phyloP scores from a whole-genome alignment of 2,113 vertebrate genomes.

The Turdus rufiventris region DNA sequence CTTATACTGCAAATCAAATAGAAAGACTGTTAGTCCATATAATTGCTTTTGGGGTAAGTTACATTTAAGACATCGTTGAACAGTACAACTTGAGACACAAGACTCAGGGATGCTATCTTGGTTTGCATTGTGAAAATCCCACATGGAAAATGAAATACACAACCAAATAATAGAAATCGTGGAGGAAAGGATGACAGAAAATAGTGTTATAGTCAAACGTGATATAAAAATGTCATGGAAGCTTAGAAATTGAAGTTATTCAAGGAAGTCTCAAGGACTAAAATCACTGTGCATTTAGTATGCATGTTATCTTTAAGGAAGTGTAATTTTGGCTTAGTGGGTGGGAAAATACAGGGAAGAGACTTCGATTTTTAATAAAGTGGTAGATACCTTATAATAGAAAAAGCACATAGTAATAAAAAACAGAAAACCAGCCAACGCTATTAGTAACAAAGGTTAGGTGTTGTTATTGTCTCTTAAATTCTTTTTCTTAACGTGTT shows the following conservation, averaged over 20 bases:
- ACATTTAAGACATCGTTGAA: not conserved
- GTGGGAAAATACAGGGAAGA: not conserved
- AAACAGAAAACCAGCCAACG: not conserved
- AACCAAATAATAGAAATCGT: not conserved
- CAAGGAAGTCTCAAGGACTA: not conserved
- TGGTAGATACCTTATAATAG: not conserved
- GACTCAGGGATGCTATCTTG: not conserved
- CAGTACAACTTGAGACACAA: not conserved
- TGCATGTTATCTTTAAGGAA: not conserved
- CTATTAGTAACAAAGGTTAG: not conserved
- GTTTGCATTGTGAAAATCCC: not conserved
- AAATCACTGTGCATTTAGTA: not conserved
- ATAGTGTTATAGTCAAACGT: not conserved
- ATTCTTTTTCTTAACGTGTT: not conserved
- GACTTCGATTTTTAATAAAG: not conserved
- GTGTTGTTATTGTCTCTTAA: not conserved
- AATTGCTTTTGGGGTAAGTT: not conserved
- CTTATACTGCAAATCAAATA: not conserved
- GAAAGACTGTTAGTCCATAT: not conserved
- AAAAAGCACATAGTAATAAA: not conserved
- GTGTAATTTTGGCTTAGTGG: not conserved
- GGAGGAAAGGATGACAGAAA: not conserved
- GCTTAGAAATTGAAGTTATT: not conserved
- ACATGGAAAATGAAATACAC: not conserved
- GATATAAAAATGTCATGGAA: not conserved